These are phyloP conservation scores for Cebuella pygmaea DNA, from an alignment of 2,797 vertebrate species.

Conservation along the genomic window DNA sequence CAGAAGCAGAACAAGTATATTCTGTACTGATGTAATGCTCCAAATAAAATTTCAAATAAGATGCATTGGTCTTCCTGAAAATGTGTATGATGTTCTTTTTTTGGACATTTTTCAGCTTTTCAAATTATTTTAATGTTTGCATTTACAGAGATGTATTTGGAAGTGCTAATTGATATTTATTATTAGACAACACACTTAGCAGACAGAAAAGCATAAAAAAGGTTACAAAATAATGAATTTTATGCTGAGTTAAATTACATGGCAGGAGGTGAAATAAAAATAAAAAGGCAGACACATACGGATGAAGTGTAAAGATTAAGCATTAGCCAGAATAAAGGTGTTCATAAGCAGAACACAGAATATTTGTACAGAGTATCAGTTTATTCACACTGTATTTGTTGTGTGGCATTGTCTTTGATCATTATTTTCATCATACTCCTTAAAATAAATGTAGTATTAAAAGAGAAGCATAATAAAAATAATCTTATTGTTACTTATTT, in stretches of 20 bases:
- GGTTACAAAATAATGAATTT: conserved; percentile 28
- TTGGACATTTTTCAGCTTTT: conserved; percentile 12
- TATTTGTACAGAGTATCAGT: background rate
- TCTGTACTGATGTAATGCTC: background rate
- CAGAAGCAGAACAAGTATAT: background rate
- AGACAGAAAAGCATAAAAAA: conserved; percentile 5
- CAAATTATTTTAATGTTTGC: conserved; percentile 52
- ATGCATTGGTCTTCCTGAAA: conserved; percentile 11
- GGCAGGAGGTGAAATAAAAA: conserved; percentile 48
- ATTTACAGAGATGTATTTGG: conserved; percentile 41
- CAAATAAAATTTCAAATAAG: conserved; percentile 29
- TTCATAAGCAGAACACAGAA: conserved; percentile 10
- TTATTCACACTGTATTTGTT: background rate
- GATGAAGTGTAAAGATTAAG: conserved; percentile 36
- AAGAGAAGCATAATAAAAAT: background rate
- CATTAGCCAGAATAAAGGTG: conserved; percentile 44
- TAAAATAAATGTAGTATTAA: background rate
- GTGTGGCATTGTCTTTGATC: background rate
- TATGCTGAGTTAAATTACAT: conserved; percentile 48
- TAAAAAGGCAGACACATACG: conserved; percentile 30
- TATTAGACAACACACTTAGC: conserved; percentile 10
- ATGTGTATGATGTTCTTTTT: background rate
- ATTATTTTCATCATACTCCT: background rate
- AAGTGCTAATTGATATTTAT: conserved; percentile 62
- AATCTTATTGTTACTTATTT: background rate